phyloP scores from a whole-genome alignment of 2,113 vertebrate genomes.

The Galemys pyrenaicus region DNA sequence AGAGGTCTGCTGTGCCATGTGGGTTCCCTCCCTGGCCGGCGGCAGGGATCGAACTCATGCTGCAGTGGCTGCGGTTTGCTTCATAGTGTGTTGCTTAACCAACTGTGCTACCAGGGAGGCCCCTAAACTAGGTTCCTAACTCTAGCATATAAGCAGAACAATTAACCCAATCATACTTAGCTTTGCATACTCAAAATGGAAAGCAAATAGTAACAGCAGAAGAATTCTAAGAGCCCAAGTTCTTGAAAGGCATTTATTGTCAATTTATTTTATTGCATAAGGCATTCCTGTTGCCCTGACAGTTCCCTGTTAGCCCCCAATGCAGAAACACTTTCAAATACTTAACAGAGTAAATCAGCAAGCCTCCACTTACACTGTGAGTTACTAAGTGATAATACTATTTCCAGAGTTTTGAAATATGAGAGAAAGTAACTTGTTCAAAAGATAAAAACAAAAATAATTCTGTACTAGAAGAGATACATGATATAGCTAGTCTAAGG shows the following conservation, averaged over 20 bases:
- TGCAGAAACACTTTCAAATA: not conserved
- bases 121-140: not conserved
- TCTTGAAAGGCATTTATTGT: not conserved
- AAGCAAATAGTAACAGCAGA: not conserved
- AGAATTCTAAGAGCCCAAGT: not conserved
- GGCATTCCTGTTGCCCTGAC: too few relatives aligned
- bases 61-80: too few relatives aligned
- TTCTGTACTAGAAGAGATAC: not conserved
- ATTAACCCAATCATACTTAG: not conserved
- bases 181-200: too few relatives aligned
- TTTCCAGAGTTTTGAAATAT: not conserved
- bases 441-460: not conserved
- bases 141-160: not conserved
- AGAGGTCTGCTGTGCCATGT: too few relatives aligned
- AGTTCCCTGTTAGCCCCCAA: rapidly evolving
- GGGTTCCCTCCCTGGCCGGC: too few relatives aligned
- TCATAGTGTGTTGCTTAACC: too few relatives aligned
- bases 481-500: not conserved
- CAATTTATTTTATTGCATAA: not conserved
- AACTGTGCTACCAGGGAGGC: too few relatives aligned
- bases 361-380: not conserved
- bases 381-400: not conserved
- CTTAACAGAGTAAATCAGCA: not conserved
- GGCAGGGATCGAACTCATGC: too few relatives aligned
- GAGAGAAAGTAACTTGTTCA: not conserved